Evolutionary conservation across 2,888 invertebrate genomes (phyloP), one percentile per base, ranked within the genome.

Genomic region (Emmelina monodactyla): DNA sequence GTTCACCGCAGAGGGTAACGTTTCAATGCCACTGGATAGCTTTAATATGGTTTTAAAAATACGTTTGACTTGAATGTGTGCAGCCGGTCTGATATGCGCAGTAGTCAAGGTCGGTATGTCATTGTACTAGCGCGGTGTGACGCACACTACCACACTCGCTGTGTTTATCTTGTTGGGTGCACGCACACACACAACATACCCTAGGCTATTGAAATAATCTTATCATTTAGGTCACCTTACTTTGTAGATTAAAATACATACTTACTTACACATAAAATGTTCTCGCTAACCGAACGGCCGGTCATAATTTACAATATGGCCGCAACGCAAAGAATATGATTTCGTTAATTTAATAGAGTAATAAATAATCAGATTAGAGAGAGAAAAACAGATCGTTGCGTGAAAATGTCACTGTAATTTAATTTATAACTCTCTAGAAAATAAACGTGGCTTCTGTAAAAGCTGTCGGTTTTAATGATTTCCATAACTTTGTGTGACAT

Each of bases 171-270:
- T 33, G 6, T 28, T 47, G 44, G 55, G 47, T 53, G 53, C 54
- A 47, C 62, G 58, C 55, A 50, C n/a, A n/a, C n/a, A n/a, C n/a
- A n/a, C n/a, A n/a, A n/a, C n/a, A n/a, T n/a, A n/a, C 54, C 53
- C 46, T 54, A 55, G 64, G 57, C 58, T 63, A 66, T 70, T 68
- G 69, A 66, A 29, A 61, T 76, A 70, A 76, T 79, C 78, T 78
- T 79, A 79, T 78, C 79, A 78, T 76, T 64, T 78, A 72, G 78
- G 78, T 78, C 79, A 78, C 78, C 73, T 78, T 78, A 73, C 73
- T 65, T 64, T 68, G 68, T 68, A 64, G 72, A 76, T 78, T 71
- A 68, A 25, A 25, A 25, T 25, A 25, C 25, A 3, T 25, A 25
- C 25, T n/a, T 10, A 25, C 25, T 3, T n/a, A 25, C 25, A n/a